Base-by-base conservation (phyloP, 2,797 vertebrate species). In the Alfaro cultratus region DNA sequence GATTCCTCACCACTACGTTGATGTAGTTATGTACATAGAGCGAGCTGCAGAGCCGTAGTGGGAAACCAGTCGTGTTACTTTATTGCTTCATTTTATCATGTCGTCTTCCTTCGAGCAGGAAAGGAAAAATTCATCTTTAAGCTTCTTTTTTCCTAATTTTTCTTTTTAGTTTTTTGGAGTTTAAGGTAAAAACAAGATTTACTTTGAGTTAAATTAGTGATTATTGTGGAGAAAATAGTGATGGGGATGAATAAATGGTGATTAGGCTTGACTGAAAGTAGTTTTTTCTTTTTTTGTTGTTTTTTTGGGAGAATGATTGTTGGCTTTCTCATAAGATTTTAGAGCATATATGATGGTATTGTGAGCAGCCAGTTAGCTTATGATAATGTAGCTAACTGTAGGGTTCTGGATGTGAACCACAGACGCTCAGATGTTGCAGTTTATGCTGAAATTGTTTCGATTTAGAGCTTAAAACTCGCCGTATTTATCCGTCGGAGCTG, bases 1-100 rank as follows among this genome's bases (percentile, higher is more conserved):
- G 74, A 80, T 53, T 77, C 76, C 57, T 84, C 62, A 4, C 68
- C 76, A 43, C 47, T 29, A 10, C 72, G 75, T 39, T 75, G 51
- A 71, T 81, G 79, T 86, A 81, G 81, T 89, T 82, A 8, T 88
- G 86, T 90, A 79, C 84, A 82, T 87, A 74, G 76, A 82, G 77
- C 46, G 87, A 80, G 76, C 80, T 62, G 75, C 80, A 57, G 88
- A 79, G 76, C 80, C 67, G 75, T 81, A 76, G 86, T 82, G 74
- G 82, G 26, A 89, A 87, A 86, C 74, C 60, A 55, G 78, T 82
- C 74, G 76, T 84, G 81, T 86, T 87, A 84, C 81, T 82, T 90
- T 83, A 83, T 77, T 76, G 83, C 87, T 89, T 82, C 88, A 76
- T n/a, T 77, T 83, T 80, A 73, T 85, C 73, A 83, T 74, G 75